Base-by-base conservation (phyloP, 2,888 invertebrate genomes). In the Lasius fuliginosus region DNA sequence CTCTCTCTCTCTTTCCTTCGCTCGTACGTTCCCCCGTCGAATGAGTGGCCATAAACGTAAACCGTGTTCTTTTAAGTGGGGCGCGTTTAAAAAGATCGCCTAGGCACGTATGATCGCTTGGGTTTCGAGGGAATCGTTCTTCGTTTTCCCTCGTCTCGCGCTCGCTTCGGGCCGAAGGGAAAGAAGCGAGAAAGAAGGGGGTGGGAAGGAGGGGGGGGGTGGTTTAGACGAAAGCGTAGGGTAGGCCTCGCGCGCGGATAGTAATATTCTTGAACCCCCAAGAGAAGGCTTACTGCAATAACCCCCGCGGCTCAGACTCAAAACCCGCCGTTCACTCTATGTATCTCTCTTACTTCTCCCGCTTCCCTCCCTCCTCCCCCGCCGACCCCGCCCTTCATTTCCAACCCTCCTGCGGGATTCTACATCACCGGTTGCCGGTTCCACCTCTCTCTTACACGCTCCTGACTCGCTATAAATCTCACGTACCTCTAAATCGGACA, bases 211-310 rank as follows among this genome's bases (percentile, higher is more conserved):
- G 0, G 23, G 23, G 0, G 68, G 62, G 79, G 86, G 82, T 88
- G 88, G 88, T 89, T 89, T 90, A 88, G 86, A 87, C 71, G 88
- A 89, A 85, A 87, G 89, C 88, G 89, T 86, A 89, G 91, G 90
- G 90, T 90, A 90, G 90, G 92, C 91, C 89, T 89, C 46, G 56
- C 88, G 88, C 90, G 87, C 89, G 92, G 92, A 92, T 93, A 92
- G 94, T 93, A 94, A 94, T 94, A 94, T 94, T 94, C 92, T 93
- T 94, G 93, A 94, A 94, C 92, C 94, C 94, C 94, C 94, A 94
- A 93, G 94, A 94, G 94, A 93, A 94, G 94, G 94, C 94, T 94
- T 94, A 94, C 93, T 94, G 94, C 94, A 94, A 94, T 94, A 94
- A 94, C 94, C 94, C 94, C 93, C 93, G 90, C 93, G 93, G 93